Base-by-base conservation (phyloP, 2,888 invertebrate genomes). In the Allophyes oxyacanthae region DNA sequence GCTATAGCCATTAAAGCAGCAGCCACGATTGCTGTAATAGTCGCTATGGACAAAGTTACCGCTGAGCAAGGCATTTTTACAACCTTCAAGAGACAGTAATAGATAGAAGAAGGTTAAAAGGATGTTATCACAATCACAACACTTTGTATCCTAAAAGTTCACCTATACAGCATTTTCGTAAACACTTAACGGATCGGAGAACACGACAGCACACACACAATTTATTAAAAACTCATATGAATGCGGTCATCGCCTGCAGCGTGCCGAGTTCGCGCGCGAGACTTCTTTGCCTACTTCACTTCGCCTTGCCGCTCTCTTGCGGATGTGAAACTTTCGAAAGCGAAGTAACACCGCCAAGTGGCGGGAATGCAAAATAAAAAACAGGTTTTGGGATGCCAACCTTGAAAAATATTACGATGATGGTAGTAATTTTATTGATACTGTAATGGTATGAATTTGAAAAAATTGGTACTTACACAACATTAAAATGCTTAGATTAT, bases 21-120 rank as follows among this genome's bases (percentile, higher is more conserved):
- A 82, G 98, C 98, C 87, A 99, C 97, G 90, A 99, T 98, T 88
- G 98, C 98, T 88, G 98, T 97, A 92, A 99, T 98, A 85, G 99
- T 98, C 82, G 98, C 98, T 94, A 99, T 95, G 90, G 98, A 98
- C 90, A 99, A 95, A 89, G 98, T 98, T 87, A 98, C 97, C 85
- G 99, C 98, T 84, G 98, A 98, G 95, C 98, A 98, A 94, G 98
- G 98, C 98, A 98, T 98, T 93, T 94, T 96, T 85, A 86, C 83
- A 88, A 90, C 85, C 86, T 92, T 89, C 76, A 71, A 83, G 75
- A 83, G 81, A 87, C 83, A 84, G 81, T 85, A 78, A 79, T 78
- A 84, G 78, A 84, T 75, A 85, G 82, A 85, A 84, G 79, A 85
- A 77, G 64, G 48, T 52, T 53, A 72, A 77, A 82, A 79, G 74